Conservation (phyloP, 2,888 invertebrate species). For the Melitaea athalia region DNA sequence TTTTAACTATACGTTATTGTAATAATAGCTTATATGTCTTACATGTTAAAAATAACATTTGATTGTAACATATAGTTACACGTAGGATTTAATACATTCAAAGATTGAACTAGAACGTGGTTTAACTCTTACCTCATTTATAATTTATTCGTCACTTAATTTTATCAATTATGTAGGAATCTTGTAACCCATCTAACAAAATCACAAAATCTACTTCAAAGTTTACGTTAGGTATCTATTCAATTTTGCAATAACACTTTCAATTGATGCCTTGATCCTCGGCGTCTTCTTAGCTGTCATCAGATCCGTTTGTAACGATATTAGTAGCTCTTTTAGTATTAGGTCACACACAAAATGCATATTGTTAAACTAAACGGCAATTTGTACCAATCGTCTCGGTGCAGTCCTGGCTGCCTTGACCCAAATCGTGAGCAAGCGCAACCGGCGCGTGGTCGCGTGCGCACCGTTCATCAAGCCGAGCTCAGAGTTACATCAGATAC, state of each 20-base stretch:
- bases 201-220: not conserved
- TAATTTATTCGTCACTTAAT: not conserved
- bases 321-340: constrained; percentile 17
- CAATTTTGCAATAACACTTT: not conserved
- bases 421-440: constrained; percentile 65
- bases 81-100: not conserved
- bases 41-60: not conserved
- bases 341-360: constrained; percentile 26
- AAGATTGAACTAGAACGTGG: not conserved
- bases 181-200: not conserved
- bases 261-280: not conserved
- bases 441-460: constrained; percentile 50
- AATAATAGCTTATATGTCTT: constrained; percentile 28
- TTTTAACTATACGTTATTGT: constrained; percentile 32
- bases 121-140: not conserved
- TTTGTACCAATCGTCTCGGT: constrained; percentile 64
- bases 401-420: constrained; percentile 75
- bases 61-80: not conserved
- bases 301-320: not conserved
- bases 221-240: not conserved
- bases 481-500: constrained; percentile 28
- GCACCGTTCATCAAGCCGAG: constrained; percentile 42
- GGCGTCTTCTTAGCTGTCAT: not conserved
- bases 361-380: constrained; percentile 44
- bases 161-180: not conserved